A percentile compares a stretch with the other conserved stretches of the same genome.
phyloP scores from a whole-genome alignment of 2,113 vertebrate genomes.

The Epinephelus lanceolatus region DNA sequence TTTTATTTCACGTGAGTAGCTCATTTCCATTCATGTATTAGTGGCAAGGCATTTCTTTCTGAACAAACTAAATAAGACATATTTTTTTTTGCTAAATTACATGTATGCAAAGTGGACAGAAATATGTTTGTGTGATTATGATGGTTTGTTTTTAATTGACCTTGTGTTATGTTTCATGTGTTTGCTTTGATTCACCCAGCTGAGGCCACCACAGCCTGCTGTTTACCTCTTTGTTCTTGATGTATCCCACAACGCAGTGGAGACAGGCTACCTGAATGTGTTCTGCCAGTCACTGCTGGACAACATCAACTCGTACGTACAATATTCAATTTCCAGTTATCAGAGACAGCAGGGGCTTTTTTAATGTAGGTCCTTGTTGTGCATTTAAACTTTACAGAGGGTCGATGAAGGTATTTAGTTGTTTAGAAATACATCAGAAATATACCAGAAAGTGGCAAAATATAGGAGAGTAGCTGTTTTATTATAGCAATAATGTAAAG shows the following conservation, averaged over 20 bases:
- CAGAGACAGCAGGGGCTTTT: neutral
- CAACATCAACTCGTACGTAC: slow-evolving; percentile 94
- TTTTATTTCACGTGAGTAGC: neutral
- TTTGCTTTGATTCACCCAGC: slow-evolving; percentile 73
- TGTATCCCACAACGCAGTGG: slow-evolving; percentile 95
- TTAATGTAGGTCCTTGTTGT: neutral
- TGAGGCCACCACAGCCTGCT: slow-evolving; percentile 96
- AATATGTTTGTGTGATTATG: neutral
- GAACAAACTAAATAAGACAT: neutral
- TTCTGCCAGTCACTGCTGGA: slow-evolving; percentile 94
- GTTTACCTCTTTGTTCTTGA: slow-evolving; percentile 97
- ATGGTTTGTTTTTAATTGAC: neutral
- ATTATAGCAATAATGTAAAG: neutral
- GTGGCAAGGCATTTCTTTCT: neutral
- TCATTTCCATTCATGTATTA: neutral
- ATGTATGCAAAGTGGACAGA: neutral
- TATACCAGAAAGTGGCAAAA: neutral
- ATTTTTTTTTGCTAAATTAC: too few species aligned
- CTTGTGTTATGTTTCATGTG: neutral
- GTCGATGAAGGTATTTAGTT: neutral
- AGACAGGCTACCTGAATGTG: slow-evolving; percentile 95
- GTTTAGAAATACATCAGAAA: neutral
- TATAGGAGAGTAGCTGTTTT: neutral
- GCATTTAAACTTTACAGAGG: neutral
- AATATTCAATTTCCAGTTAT: neutral